Evolutionary conservation across 1,140 invertebrate genomes (phyloP).

Genomic region (Dreissena polymorpha): DNA sequence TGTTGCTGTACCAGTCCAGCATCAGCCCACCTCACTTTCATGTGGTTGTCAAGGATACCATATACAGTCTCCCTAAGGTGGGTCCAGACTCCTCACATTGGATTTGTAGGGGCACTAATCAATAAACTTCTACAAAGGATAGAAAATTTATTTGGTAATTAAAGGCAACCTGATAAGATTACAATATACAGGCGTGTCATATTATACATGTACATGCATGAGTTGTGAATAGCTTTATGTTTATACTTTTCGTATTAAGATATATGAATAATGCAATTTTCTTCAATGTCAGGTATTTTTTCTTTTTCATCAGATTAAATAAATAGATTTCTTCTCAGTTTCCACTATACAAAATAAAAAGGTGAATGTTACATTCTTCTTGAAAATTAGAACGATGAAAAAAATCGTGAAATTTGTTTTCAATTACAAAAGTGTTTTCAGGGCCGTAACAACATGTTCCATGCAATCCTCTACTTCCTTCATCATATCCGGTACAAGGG

Average conservation of each 20-base stretch:
- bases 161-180: background rate
- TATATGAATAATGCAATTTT: no score
- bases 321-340: no score
- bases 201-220: background rate
- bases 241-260: no score
- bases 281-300: background rate
- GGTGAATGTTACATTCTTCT: no score
- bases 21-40: slow-evolving; percentile 88
- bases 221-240: no score
- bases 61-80: slow-evolving; percentile 85
- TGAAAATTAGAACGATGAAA: no score
- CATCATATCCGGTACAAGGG: slow-evolving; percentile 88
- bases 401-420: no score
- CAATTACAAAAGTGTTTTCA: no score
- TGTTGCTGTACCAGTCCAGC: slow-evolving; percentile 79
- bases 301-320: no score
- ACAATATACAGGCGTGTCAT: no score
- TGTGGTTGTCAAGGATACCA: slow-evolving; percentile 84
- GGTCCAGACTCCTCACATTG: background rate
- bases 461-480: slow-evolving; percentile 89
- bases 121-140: background rate
- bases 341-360: no score
- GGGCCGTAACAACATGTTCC: slow-evolving; percentile 91
- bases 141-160: background rate
- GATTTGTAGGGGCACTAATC: background rate